Base-by-base conservation (phyloP, 1,140 invertebrate species). In the Trialeurodes vaporariorum region DNA sequence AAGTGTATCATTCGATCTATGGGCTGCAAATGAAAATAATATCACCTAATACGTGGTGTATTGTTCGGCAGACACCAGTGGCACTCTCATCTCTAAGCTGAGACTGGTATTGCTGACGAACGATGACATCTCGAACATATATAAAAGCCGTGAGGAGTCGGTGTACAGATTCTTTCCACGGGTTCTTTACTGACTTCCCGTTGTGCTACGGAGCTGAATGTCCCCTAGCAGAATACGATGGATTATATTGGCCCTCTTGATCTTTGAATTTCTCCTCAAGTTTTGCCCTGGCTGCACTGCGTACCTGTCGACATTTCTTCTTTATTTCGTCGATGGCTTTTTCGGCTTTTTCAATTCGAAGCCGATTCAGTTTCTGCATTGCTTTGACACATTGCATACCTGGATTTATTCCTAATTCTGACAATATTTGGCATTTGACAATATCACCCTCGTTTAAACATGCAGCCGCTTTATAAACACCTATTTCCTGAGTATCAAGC, bases 391-490 rank as follows among this genome's bases (percentile, higher is more conserved):
- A 49, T 49, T 17, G 5, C 17, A 49, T 49, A 17, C 34, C 34
- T 49, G 34, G 34, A 49, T 49, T 49, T 49, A 17, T 49, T 5
- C 34, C 34, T 17, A 49, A 5, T 9, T 49, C 17, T 5, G 5
- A 5, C 34, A 49, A 49, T 5, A 49, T 49, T 5, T 49, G 34
- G 34, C 34, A 49, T 49, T 49, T 49, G 34, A 49, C 34, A 49
- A 49, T 49, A 49, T 49, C 17, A 49, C 34, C 34, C 17, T 49
- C 34, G 34, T 49, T 49, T 5, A 66, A 70, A 24, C 34, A 24
- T 59, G 64, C 25, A n/a, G 70, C 64, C 26, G 58, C 66, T 27
- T 71, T 69, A 21, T 27, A 63, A 5, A 69, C 67, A 34, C 40
- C 65, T 13, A 72, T 65, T 24, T 69, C 27, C 40, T 71, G 61